Percentiles rank a stretch among this genome's conserved stretches.
Conservation (phyloP, 2,797 vertebrate genomes). For the Coregonus sp. region DNA sequence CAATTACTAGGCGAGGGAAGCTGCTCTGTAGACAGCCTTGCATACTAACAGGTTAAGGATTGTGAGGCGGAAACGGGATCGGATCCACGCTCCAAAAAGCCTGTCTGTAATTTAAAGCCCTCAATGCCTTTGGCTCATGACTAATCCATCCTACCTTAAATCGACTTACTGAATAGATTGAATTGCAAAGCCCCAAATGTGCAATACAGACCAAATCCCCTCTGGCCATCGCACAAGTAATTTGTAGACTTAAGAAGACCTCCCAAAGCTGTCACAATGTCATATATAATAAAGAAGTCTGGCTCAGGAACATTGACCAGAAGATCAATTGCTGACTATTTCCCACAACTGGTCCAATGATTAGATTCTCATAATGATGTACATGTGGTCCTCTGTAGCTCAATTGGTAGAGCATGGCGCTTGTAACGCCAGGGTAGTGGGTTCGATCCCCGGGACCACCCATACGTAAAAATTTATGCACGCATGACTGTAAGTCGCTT, state of each 20-base stretch:
- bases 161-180: slow-evolving; percentile 56
- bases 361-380: neutral
- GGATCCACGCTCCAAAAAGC: slow-evolving; percentile 32
- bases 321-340: neutral
- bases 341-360: neutral
- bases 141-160: slow-evolving; percentile 51
- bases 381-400: neutral
- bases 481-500: too few relatives aligned
- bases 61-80: neutral
- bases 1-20: slow-evolving; percentile 28
- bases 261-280: neutral
- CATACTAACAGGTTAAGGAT: slow-evolving; percentile 37
- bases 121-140: slow-evolving; percentile 27
- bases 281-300: neutral
- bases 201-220: slow-evolving; percentile 39
- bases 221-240: slow-evolving; percentile 48
- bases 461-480: too few relatives aligned
- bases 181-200: slow-evolving; percentile 32
- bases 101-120: slow-evolving; percentile 25
- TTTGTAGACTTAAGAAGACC: slow-evolving; percentile 50
- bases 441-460: too few relatives aligned
- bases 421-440: too few relatives aligned
- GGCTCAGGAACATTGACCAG: neutral
- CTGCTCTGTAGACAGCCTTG: slow-evolving; percentile 6
- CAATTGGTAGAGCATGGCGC: too few relatives aligned